Percentiles rank a stretch among this genome's conserved stretches.
Evolutionary conservation across 2,888 invertebrate genomes (phyloP).

Genomic region (Trypoxylon attenuatum): DNA sequence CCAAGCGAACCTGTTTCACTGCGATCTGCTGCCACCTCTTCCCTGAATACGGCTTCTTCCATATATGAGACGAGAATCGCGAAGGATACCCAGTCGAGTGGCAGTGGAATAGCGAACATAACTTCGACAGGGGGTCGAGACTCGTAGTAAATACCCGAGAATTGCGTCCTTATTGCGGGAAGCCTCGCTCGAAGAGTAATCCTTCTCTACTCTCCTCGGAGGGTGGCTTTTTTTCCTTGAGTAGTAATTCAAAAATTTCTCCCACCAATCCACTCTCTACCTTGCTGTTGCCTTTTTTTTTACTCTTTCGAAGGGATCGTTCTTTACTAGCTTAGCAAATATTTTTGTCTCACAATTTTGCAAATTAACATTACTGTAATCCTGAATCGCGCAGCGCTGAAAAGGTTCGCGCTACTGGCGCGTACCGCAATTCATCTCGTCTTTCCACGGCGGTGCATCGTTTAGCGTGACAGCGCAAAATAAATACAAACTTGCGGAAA

Average conservation of each 20-base stretch:
- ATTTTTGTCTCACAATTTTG: too few species aligned
- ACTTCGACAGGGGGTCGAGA: neutral
- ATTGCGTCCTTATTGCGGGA: conserved; percentile 7
- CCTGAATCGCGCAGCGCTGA: too few species aligned
- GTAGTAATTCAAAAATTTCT: conserved; percentile 36
- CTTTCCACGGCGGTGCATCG: neutral
- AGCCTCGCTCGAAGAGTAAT: too few species aligned
- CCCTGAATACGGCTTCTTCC: neutral
- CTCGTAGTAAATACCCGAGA: neutral
- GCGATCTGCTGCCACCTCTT: neutral
- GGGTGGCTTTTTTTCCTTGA: conserved; percentile 27
- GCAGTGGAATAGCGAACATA: neutral
- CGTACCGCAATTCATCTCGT: too few species aligned
- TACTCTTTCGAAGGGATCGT: too few species aligned
- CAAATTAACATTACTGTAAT: too few species aligned
- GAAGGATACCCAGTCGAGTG: neutral
- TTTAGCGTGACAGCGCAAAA: neutral
- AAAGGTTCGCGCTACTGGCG: too few species aligned
- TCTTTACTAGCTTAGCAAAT: too few species aligned
- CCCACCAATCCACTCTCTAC: neutral
- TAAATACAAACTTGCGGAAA: neutral
- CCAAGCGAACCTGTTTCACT: neutral
- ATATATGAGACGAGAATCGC: neutral
- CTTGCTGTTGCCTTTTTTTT: too few species aligned
- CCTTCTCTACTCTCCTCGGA: neutral